Conservation (phyloP, 2,797 vertebrate species). For the Pangasius larnaudii region DNA sequence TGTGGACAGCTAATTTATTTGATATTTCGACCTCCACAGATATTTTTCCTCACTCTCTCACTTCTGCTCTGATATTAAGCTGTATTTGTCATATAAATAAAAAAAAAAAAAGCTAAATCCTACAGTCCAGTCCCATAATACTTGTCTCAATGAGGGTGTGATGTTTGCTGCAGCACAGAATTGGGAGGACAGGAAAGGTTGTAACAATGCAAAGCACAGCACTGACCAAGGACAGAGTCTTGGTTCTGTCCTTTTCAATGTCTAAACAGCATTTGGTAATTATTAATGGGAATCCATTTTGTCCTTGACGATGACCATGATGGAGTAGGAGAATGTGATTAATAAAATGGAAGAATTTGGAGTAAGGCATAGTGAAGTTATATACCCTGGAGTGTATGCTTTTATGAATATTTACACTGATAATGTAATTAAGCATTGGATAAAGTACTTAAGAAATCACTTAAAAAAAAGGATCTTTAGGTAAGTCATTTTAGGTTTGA, state of each 20-base stretch:
- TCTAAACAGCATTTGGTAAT: background rate
- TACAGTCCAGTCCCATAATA: background rate
- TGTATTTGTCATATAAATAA: constrained; percentile 1
- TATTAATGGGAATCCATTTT: constrained; percentile 2
- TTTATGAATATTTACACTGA: background rate
- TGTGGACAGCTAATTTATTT: background rate
- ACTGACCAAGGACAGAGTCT: background rate
- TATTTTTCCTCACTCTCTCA: constrained; percentile 7
- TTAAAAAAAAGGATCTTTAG: background rate
- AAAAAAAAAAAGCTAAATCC: background rate
- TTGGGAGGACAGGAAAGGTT: constrained; percentile 28
- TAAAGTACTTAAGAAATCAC: background rate
- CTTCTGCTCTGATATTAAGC: background rate
- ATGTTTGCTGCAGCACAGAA: constrained; percentile 10
- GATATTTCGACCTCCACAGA: background rate
- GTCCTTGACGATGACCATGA: background rate
- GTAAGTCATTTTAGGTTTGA: background rate
- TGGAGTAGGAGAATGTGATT: background rate
- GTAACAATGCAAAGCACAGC: background rate
- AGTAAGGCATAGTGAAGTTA: background rate
- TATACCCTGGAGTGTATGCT: background rate
- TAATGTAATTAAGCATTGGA: background rate
- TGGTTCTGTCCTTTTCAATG: background rate
- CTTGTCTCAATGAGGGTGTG: background rate
- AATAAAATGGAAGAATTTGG: background rate